phyloP scores from a whole-genome alignment of 2,113 vertebrate genomes.

The Chamaea fasciata region DNA sequence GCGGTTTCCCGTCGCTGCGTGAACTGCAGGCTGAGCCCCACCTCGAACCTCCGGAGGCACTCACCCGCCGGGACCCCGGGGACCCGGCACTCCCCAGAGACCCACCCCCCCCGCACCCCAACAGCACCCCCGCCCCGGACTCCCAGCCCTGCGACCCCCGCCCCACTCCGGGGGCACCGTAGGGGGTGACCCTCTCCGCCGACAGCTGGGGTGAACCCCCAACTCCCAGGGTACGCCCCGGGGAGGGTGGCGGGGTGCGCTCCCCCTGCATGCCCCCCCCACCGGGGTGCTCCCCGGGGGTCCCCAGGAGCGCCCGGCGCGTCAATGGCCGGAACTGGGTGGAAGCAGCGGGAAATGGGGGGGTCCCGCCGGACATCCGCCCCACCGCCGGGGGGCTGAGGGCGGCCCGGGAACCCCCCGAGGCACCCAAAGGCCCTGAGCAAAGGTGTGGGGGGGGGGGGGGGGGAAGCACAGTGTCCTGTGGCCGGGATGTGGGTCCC shows the following conservation, averaged over 20 bases:
- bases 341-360: neutral
- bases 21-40: neutral
- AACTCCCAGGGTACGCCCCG: too few species aligned
- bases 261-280: accelerated
- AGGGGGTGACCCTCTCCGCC: neutral
- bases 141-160: neutral
- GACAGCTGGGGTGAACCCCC: neutral
- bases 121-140: too few species aligned
- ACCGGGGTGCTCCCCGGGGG: neutral
- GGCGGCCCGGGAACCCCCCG: neutral
- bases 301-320: neutral
- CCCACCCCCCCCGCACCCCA: neutral
- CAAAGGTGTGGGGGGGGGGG: too few species aligned
- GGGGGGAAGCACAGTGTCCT: too few species aligned
- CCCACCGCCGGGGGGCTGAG: neutral
- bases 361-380: neutral
- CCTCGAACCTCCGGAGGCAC: neutral
- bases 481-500: neutral
- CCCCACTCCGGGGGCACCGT: neutral
- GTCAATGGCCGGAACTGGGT: neutral
- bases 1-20: neutral
- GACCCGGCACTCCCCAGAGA: too few species aligned
- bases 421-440: accelerated
- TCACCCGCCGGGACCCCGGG: neutral
- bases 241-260: neutral